Evolutionary conservation across 2,113 vertebrate genomes (phyloP).

Genomic region (Plectropomus leopardus): DNA sequence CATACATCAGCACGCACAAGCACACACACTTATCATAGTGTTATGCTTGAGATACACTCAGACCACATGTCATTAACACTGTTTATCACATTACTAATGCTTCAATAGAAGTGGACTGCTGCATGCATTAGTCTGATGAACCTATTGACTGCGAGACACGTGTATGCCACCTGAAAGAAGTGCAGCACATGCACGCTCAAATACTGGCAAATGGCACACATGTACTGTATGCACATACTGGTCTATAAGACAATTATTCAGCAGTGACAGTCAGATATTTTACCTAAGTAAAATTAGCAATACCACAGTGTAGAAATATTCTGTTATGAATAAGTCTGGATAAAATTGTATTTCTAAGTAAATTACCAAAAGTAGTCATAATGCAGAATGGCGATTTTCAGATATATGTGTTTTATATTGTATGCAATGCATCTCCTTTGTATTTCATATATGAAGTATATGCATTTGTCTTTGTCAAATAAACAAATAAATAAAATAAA

Average conservation of each 20-base stretch:
- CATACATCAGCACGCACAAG: constrained; percentile 32
- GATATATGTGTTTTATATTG: too few species aligned
- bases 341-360: too few species aligned
- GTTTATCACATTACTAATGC: constrained; percentile 62
- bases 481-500: too few species aligned
- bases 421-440: too few species aligned
- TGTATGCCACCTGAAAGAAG: constrained; percentile 51
- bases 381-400: not conserved
- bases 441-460: too few species aligned
- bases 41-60: constrained; percentile 34
- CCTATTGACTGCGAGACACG: constrained; percentile 16
- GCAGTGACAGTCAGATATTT: not conserved
- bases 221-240: not conserved
- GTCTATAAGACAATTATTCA: not conserved
- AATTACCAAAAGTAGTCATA: not conserved
- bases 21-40: constrained; percentile 1
- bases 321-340: too few species aligned
- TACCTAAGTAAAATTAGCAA: not conserved
- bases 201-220: not conserved
- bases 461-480: too few species aligned
- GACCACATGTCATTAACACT: constrained; percentile 59
- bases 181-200: constrained; percentile 8
- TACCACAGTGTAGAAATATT: not conserved
- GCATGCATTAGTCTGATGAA: constrained; percentile 59
- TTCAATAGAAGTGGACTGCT: constrained; percentile 26